These are phyloP conservation scores for Pampus argenteus DNA, from an alignment of 2,797 vertebrate species.

Conservation along the genomic window DNA sequence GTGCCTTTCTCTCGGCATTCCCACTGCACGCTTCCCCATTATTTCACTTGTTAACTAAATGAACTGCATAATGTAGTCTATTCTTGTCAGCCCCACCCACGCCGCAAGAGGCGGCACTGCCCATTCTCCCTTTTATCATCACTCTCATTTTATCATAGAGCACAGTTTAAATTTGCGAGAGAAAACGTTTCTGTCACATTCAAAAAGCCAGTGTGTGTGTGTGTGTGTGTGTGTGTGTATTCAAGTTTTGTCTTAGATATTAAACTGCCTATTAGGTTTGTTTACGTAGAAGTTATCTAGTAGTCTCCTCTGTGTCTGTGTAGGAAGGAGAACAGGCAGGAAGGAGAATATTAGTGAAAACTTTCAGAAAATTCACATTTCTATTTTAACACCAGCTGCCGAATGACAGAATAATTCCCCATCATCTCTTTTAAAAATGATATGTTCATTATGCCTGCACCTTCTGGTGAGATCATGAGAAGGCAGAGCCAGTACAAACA, in stretches of 20 bases:
- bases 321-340: background rate
- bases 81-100: constrained; percentile 99
- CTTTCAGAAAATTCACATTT: constrained; percentile 1
- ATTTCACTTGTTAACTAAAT: constrained; percentile 99
- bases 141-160: constrained; percentile 86
- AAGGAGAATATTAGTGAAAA: background rate
- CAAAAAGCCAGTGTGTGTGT: constrained; percentile 40
- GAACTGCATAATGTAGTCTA: constrained; percentile 99
- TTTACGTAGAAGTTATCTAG: background rate
- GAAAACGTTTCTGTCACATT: constrained; percentile 68
- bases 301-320: background rate
- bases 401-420: background rate
- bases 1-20: constrained; percentile 98
- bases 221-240: constrained; percentile 17
- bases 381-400: constrained; percentile 6
- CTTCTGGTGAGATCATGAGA: background rate
- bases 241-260: constrained; percentile 48
- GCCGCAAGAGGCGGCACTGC: constrained; percentile 90
- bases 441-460: background rate
- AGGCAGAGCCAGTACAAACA: background rate
- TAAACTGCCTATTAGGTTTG: constrained; percentile 11
- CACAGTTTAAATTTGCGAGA: constrained; percentile 63
- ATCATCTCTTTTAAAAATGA: background rate
- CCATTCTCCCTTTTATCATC: constrained; percentile 93
- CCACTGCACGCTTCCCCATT: constrained; percentile 99